Conservation (phyloP, 1,140 invertebrate genomes). For the Homalodisca vitripennis region DNA sequence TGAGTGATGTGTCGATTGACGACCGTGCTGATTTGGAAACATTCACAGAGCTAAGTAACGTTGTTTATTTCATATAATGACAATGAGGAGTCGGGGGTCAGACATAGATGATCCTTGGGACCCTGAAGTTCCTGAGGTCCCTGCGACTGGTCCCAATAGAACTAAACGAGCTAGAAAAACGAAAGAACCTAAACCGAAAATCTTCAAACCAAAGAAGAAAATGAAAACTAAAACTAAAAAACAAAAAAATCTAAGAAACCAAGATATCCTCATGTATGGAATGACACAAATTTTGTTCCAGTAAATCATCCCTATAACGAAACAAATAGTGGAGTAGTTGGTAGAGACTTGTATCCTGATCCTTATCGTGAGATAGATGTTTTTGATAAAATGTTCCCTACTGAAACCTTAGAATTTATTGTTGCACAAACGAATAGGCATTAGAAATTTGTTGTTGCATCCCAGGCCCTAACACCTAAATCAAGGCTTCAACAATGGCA, state of each 20-base stretch:
- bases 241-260: too few species aligned
- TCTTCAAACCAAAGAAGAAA: neutral
- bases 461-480: too few species aligned
- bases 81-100: neutral
- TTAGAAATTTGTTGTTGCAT: neutral
- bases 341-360: too few species aligned
- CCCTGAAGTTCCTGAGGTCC: neutral
- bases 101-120: neutral
- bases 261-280: constrained; percentile 9
- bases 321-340: too few species aligned
- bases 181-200: too few species aligned
- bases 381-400: too few species aligned
- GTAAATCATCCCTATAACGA: neutral
- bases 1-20: neutral
- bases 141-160: neutral
- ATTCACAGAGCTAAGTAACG: neutral
- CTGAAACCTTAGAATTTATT: too few species aligned
- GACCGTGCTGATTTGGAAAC: constrained; percentile 13
- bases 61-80: neutral
- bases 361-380: constrained; percentile 9
- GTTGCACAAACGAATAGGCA: too few species aligned
- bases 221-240: neutral
- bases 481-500: too few species aligned
- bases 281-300: neutral
- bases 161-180: too few species aligned